Percentiles rank a stretch among this genome's conserved stretches.
phyloP scores from a whole-genome alignment of 2,888 invertebrate genomes.

The Trachelus iudaicus region DNA sequence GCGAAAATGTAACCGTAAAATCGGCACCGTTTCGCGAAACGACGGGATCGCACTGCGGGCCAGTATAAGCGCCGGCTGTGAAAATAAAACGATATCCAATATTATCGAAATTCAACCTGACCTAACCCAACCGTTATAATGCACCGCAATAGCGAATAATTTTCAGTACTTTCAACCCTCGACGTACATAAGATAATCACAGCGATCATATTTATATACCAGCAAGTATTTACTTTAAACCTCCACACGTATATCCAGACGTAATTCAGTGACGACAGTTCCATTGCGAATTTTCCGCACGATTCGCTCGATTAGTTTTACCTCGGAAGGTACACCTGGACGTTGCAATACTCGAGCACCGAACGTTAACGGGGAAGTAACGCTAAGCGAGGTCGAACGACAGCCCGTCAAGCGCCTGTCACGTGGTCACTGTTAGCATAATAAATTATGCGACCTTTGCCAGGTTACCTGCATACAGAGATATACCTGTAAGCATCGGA shows the following conservation, averaged over 20 bases:
- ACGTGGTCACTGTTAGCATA: constrained; percentile 56
- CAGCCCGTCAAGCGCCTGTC: constrained; percentile 31
- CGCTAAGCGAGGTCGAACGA: neutral
- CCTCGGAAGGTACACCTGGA: neutral
- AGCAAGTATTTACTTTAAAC: no score
- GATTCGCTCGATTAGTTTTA: neutral
- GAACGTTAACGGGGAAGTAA: neutral
- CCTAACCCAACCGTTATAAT: neutral
- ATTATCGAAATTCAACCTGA: neutral
- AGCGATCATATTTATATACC: no score
- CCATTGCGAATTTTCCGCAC: neutral
- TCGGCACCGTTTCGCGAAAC: neutral
- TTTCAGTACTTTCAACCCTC: no score
- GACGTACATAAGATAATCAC: no score
- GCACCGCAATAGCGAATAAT: neutral
- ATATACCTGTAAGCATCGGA: neutral
- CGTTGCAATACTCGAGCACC: neutral
- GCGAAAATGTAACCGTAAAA: neutral
- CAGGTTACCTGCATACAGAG: neutral
- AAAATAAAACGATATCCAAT: neutral
- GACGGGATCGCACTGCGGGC: neutral
- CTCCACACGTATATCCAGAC: no score
- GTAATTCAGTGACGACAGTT: neutral
- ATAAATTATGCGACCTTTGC: constrained; percentile 17
- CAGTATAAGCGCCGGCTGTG: neutral